Evolutionary conservation across 2,888 invertebrate species (phyloP).

Genomic region (Drosophila affinis): DNA sequence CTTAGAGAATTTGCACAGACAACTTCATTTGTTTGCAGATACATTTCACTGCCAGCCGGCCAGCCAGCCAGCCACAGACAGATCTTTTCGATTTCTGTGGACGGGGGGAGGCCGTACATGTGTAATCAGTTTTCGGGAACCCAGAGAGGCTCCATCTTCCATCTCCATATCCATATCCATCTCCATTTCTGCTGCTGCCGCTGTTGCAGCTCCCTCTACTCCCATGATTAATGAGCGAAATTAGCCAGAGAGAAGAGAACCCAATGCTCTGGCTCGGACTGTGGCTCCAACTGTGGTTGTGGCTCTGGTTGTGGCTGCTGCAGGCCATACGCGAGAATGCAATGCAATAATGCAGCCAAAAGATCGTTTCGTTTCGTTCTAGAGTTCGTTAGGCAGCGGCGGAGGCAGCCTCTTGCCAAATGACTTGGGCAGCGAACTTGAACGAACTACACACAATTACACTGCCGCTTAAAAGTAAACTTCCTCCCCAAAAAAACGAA

Average conservation of each 20-base stretch:
- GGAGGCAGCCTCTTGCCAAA: slow-evolving; percentile 61
- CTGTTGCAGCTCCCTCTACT: slow-evolving; percentile 10
- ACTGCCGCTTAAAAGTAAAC: slow-evolving; percentile 55
- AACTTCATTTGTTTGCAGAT: slow-evolving; percentile 82
- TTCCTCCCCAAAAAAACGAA: slow-evolving; percentile 35
- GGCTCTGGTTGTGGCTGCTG: slow-evolving; percentile 2
- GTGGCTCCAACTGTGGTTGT: not conserved
- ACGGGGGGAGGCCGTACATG: slow-evolving; percentile 73
- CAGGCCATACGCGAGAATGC: slow-evolving; percentile 29
- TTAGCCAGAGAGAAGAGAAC: slow-evolving; percentile 56
- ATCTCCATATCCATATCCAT: slow-evolving; percentile 15
- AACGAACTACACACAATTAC: slow-evolving; percentile 72
- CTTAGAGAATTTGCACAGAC: slow-evolving; percentile 59
- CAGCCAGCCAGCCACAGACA: slow-evolving; percentile 25
- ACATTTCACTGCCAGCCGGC: slow-evolving; percentile 66
- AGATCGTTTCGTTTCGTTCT: slow-evolving; percentile 25
- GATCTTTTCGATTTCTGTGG: slow-evolving; percentile 71
- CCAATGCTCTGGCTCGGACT: too few species aligned
- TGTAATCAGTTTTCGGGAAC: slow-evolving; percentile 71
- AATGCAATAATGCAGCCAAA: slow-evolving; percentile 15
- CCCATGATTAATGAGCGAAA: slow-evolving; percentile 76
- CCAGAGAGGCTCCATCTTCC: slow-evolving; percentile 52
- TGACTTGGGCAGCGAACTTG: slow-evolving; percentile 77
- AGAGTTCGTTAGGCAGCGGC: slow-evolving; percentile 29
- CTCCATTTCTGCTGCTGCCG: slow-evolving; percentile 2